Evolutionary conservation across 2,797 vertebrate species (phyloP).

Genomic region (Psittacula echo): DNA sequence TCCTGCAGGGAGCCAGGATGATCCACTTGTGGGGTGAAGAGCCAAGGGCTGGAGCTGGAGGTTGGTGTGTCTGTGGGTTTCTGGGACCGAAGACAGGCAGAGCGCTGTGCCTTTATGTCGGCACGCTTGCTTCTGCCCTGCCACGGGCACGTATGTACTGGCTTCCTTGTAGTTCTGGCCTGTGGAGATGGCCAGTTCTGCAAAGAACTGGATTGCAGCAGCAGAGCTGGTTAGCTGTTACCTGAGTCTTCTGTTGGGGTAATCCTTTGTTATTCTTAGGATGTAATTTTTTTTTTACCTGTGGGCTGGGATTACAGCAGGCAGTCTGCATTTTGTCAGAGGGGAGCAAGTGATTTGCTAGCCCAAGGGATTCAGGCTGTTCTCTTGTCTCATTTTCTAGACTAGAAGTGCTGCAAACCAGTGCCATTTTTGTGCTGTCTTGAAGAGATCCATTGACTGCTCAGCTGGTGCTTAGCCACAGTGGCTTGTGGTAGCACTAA

Average conservation of each 20-base stretch:
- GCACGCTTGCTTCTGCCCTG: fast-evolving
- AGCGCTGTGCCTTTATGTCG: neutral
- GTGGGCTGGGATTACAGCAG: neutral
- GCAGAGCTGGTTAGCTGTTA: neutral
- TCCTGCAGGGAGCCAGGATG: neutral
- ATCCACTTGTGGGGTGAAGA: neutral
- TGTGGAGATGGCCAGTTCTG: neutral
- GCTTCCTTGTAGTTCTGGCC: neutral
- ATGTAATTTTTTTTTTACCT: neutral
- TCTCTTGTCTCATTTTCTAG: slow-evolving; percentile 11
- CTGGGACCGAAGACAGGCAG: neutral
- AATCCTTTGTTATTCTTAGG: neutral
- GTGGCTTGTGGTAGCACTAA: neutral
- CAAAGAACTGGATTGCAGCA: neutral
- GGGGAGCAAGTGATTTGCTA: neutral
- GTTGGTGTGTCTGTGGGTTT: neutral
- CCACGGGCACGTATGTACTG: fast-evolving
- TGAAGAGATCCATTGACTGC: neutral
- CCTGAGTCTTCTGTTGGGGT: neutral
- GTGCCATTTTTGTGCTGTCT: neutral
- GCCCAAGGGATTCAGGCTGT: neutral
- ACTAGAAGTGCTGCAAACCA: neutral
- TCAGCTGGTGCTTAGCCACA: neutral
- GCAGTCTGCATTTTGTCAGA: neutral
- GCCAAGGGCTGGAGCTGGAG: neutral